Base-by-base conservation (phyloP, 2,113 vertebrate genomes). In the Chaetura pelagica region DNA sequence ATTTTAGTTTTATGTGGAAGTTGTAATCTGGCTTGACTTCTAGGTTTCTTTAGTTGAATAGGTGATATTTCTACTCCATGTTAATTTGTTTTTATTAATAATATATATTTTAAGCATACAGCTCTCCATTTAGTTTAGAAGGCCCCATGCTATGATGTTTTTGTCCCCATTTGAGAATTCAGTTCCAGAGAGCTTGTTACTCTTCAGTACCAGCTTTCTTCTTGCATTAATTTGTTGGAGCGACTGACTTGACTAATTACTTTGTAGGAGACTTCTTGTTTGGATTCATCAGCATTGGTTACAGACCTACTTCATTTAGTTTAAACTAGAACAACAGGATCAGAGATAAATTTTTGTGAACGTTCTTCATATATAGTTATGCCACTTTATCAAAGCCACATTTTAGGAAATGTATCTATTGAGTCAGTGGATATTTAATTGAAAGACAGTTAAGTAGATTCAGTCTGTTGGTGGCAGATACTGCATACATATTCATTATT, bases 361-460 rank as follows among this genome's bases (percentile, higher is more conserved):
- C 27, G 69, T 29, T 46, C 42, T 54, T 74, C 49, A 24, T 51
- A 32, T 62, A 54, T n/a, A 66, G 32, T 73, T 88, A 15, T 88
- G 17, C 11, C 14, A 48, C 30, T 71, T 96, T 63, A 86, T 94
- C 55, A 89, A 92, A 93, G 59, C 15, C 18, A 81, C 77, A 58
- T 88, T 88, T 77, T 88, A 86, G 59, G 46, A 58, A 93, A 44
- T 9, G 13, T 51, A 62, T 84, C 26, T 82, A 40, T 30, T 35
- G n/a, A 90, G 55, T 94, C 71, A 80, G 40, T 69, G 46, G 72
- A 16, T 96, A 85, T 90, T 90, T 90, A 81, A 22, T 52, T 92
- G 20, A 77, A 91, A 94, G 75, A 86, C 29, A 84, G 46, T 92
- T 92, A 86, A 93, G 88, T 67, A 80, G 76, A 93, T 90, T 80